Base-by-base conservation (phyloP, 23 tunicate species). In the Aplidium turbinatum region DNA sequence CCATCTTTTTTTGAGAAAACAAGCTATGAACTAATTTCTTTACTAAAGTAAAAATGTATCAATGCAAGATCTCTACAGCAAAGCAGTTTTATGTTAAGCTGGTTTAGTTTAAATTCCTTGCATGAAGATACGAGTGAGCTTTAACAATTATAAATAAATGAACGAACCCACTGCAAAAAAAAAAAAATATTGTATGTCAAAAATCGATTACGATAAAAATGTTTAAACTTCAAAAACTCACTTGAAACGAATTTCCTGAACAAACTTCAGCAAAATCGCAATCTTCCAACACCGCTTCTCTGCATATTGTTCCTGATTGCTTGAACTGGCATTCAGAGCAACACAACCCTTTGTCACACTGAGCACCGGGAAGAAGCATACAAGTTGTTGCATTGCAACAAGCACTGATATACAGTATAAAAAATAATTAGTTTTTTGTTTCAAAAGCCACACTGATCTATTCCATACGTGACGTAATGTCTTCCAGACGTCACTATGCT, bases 191-290 rank as follows among this genome's bases (percentile, higher is more conserved):
- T n/a, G n/a, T n/a, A n/a, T n/a, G n/a, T n/a, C n/a, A n/a, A n/a
- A n/a, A n/a, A n/a, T n/a, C n/a, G n/a, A n/a, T n/a, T n/a, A n/a
- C n/a, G n/a, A n/a, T n/a, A n/a, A n/a, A n/a, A n/a, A n/a, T n/a
- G n/a, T n/a, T n/a, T n/a, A n/a, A 42, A 16, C 50, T 9, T 42
- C 13, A 5, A n/a, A 18, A 54, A 36, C 72, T 35, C 22, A 65
- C 72, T 18, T 35, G 38, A 2, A 50, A 50, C 2, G 50, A 35
- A 16, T 36, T 9, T 36, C 72, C 72, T 25, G 36, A 36, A 21
- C 72, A 65, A 38, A 36, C 36, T 65, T 65, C 72, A 25, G 48
- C 23, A 3, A 65, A 36, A 16, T 65, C 50, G 26, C 72, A 65
- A 19, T 35, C 48, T 13, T 11, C 61, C 3, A 28, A n/a, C 25